These are phyloP conservation scores for Psittacula echo DNA, from an alignment of 2,797 vertebrate species.

Conservation along the genomic window DNA sequence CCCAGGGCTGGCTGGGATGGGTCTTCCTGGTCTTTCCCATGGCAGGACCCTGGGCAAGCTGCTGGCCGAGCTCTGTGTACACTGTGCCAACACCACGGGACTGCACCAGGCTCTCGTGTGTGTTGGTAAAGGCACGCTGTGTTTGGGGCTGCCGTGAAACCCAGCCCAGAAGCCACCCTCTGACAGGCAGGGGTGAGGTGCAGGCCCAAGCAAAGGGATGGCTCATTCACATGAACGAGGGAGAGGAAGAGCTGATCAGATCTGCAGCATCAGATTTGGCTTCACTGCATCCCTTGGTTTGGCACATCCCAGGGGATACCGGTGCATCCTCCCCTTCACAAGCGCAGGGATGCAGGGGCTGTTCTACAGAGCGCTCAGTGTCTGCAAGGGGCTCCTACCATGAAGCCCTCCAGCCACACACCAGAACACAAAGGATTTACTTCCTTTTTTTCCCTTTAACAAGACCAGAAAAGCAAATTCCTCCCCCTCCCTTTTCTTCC, in stretches of 20 bases:
- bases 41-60: not conserved
- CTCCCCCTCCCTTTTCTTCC: not conserved
- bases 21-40: not conserved
- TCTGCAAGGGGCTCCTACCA: not conserved
- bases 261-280: not conserved
- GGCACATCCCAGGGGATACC: not conserved
- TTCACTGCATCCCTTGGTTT: not conserved
- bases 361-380: not conserved
- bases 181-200: not conserved
- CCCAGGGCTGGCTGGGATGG: not conserved
- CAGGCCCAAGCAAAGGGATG: not conserved
- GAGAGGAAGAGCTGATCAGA: not conserved
- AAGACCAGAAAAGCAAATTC: not conserved
- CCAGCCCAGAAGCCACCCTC: not conserved
- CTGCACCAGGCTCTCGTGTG: not conserved
- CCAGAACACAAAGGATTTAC: not conserved
- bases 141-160: not conserved
- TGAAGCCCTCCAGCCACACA: not conserved
- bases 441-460: not conserved
- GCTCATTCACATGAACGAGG: fast-evolving
- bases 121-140: not conserved
- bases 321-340: not conserved
- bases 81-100: fast-evolving
- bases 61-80: not conserved
- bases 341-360: not conserved